Conservation (phyloP, 2,113 vertebrate species). For the Donacobius atricapilla region DNA sequence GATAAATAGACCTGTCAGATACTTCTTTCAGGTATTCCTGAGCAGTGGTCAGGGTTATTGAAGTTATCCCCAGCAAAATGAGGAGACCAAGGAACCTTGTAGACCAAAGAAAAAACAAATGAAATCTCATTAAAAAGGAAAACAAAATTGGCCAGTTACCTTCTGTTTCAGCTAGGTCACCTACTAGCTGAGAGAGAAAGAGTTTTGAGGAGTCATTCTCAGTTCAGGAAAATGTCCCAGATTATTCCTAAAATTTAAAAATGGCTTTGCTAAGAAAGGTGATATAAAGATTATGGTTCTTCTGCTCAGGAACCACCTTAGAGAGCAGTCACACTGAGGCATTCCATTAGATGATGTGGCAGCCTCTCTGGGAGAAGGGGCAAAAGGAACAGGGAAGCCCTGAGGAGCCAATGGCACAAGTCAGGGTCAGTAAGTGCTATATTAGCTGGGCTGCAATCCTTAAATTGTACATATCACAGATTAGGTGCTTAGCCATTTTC, state of each 20-base stretch:
- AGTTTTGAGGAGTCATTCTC: neutral
- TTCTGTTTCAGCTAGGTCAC: neutral
- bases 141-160: neutral
- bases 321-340: neutral
- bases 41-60: neutral
- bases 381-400: neutral
- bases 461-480: neutral
- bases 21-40: neutral
- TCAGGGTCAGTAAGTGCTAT: neutral
- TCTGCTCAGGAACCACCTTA: neutral
- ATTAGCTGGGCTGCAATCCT: neutral
- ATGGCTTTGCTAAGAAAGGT: neutral
- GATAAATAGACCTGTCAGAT: neutral
- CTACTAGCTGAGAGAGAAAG: neutral
- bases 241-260: neutral
- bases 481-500: neutral
- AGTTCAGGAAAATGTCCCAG: neutral
- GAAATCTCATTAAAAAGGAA: neutral
- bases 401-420: neutral
- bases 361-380: neutral
- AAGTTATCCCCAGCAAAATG: neutral
- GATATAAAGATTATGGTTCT: neutral
- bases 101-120: neutral
- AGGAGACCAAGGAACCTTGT: neutral
- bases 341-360: neutral